phyloP scores from a whole-genome alignment of 2,888 invertebrate genomes.

The Desoria tigrina region DNA sequence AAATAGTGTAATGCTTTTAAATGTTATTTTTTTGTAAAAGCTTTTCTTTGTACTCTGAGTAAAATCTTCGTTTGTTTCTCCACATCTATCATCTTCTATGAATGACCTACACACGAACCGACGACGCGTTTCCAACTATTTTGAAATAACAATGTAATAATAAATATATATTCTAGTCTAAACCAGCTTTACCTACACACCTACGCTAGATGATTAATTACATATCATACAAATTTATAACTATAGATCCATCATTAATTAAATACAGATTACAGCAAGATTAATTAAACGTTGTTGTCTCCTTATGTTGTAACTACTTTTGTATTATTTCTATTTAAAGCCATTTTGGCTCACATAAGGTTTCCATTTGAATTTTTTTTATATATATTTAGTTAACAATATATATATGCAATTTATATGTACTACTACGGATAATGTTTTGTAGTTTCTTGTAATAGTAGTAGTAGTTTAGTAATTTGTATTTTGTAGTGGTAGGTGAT shows the following conservation, averaged over 20 bases:
- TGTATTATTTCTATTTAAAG: conserved; percentile 1
- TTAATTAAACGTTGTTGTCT: not conserved
- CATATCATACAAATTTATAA: not conserved
- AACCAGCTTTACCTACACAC: too few relatives aligned
- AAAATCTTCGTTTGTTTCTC: conserved; percentile 39
- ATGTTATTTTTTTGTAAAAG: conserved; percentile 48
- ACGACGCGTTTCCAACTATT: too few relatives aligned
- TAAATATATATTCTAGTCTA: not conserved
- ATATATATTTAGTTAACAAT: too few relatives aligned
- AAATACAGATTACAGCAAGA: not conserved
- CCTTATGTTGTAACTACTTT: not conserved
- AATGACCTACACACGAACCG: too few relatives aligned
- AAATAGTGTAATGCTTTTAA: conserved; percentile 8
- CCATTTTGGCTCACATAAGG: not conserved
- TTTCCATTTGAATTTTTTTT: conserved; percentile 1
- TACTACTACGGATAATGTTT: not conserved
- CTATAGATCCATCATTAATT: not conserved
- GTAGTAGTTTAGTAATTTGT: not conserved
- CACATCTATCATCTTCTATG: not conserved
- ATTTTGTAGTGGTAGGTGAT: conserved; percentile 2
- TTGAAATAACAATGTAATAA: not conserved
- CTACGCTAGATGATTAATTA: not conserved
- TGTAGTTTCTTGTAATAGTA: not conserved
- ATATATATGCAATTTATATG: too few relatives aligned
- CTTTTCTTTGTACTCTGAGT: conserved; percentile 50